These are phyloP conservation scores for Marcusenius ussheri DNA, from an alignment of 2,113 vertebrate species.

Conservation along the genomic window DNA sequence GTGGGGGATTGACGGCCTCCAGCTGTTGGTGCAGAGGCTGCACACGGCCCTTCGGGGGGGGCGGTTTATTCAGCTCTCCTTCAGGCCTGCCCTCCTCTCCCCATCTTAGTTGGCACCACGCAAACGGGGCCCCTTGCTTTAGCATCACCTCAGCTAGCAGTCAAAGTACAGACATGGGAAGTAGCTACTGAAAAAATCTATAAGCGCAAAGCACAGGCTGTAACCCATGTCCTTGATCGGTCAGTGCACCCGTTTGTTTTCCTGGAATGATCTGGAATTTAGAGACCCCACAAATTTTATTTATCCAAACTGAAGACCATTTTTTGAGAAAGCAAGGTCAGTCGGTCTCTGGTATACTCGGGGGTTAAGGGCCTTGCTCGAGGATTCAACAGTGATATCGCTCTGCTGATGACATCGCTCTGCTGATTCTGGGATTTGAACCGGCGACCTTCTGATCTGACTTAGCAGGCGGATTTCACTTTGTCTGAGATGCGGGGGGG, in stretches of 20 bases:
- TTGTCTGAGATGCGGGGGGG: too few relatives aligned
- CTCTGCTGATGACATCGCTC: neutral
- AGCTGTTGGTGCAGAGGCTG: conserved; percentile 37
- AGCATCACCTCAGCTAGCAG: neutral
- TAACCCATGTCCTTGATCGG: neutral
- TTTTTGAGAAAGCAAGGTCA: neutral
- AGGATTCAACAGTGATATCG: neutral
- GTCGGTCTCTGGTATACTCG: neutral
- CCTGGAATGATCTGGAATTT: neutral
- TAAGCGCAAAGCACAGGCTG: neutral
- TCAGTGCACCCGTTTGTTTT: neutral
- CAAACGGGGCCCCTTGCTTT: neutral
- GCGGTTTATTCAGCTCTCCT: conserved; percentile 28
- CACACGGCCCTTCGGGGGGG: conserved; percentile 26
- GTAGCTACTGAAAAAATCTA: neutral
- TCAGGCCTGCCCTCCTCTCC: neutral
- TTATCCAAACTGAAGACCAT: neutral
- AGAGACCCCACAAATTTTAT: neutral
- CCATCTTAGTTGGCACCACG: conserved; percentile 21
- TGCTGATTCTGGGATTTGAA: neutral
- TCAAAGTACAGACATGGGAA: neutral
- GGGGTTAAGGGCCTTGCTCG: neutral
- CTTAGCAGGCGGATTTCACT: neutral
- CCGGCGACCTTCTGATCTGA: neutral
- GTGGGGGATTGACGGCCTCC: conserved; percentile 38